phyloP scores from a whole-genome alignment of 2,113 vertebrate species.

The Pao palembangensis region DNA sequence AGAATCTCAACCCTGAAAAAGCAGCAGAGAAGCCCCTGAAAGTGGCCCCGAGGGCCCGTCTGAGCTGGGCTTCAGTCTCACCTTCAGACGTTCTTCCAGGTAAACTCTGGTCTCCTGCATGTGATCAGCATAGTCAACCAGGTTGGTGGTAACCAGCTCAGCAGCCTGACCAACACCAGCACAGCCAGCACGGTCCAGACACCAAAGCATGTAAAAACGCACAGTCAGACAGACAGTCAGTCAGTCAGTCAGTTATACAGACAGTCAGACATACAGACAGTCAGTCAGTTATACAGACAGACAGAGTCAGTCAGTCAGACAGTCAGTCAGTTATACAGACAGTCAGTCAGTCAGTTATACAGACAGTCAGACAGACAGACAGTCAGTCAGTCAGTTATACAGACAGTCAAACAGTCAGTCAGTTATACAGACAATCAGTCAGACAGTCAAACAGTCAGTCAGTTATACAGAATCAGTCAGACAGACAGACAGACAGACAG shows the following conservation, averaged over 20 bases:
- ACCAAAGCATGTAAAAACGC: background rate
- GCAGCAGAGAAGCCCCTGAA: background rate
- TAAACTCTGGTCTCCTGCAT: constrained; percentile 81
- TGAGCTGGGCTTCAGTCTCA: constrained; percentile 45
- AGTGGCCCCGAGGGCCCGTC: background rate
- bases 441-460: no score
- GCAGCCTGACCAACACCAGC: constrained; percentile 79
- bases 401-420: no score
- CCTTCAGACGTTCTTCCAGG: constrained; percentile 84
- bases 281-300: no score
- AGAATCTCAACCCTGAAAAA: constrained; percentile 2
- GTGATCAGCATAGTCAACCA: constrained; percentile 78
- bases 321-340: no score
- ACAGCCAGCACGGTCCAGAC: constrained; percentile 1
- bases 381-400: background rate
- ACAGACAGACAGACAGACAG: no score
- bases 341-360: background rate
- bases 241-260: no score
- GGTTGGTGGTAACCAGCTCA: constrained; percentile 84
- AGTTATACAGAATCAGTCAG: no score
- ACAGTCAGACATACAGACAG: no score
- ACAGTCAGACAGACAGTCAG: no score
- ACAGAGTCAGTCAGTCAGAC: no score
- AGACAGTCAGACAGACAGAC: no score
- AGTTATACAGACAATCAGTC: no score